Evolutionary conservation across 2,797 vertebrate genomes (phyloP), one percentile per base, ranked within the genome.

Genomic region (Muraenolepis orangiensis): DNA sequence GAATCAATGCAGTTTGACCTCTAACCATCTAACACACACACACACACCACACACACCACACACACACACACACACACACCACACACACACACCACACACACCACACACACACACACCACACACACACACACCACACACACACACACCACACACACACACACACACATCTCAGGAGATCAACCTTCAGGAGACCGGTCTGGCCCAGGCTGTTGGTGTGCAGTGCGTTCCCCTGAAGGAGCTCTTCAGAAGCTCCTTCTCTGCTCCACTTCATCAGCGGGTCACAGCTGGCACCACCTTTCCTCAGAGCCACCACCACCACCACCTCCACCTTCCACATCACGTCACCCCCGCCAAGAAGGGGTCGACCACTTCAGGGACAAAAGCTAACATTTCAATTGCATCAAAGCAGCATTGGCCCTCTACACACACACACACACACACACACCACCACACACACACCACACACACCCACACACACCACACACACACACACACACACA

Each of bases 311-410:
- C 75, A 67, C 32, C 32, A 34, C 32, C 32, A 34, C 32, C 32
- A 34, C 32, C 32, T 4, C 32, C 7, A 34, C 32, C 32, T 8
- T 8, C n/a, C 14, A 80, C 78, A 88, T 81, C 68, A 73, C 30
- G 81, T 64, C 70, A n/a, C n/a, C 69, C 72, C 71, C 64, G 70
- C 73, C 76, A 70, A 0, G 26, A 66, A 80, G 69, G 42, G 72
- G 72, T 70, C 76, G 69, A 6, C 40, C 69, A 72, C 76, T 76
- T 80, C 78, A n/a, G 7, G 76, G 75, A 83, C 73, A 84, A 83
- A 78, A 83, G 74, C 42, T 68, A 70, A 36, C 74, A 87, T 89
- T 90, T 89, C 72, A 81, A 85, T 87, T 85, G n/a, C n/a, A n/a
- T 91, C 85, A 57, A n/a, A 23, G 51, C 20, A 2, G 51, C 51